Evolutionary conservation across 1,140 invertebrate genomes (phyloP).

Genomic region (Olivierus martensii): DNA sequence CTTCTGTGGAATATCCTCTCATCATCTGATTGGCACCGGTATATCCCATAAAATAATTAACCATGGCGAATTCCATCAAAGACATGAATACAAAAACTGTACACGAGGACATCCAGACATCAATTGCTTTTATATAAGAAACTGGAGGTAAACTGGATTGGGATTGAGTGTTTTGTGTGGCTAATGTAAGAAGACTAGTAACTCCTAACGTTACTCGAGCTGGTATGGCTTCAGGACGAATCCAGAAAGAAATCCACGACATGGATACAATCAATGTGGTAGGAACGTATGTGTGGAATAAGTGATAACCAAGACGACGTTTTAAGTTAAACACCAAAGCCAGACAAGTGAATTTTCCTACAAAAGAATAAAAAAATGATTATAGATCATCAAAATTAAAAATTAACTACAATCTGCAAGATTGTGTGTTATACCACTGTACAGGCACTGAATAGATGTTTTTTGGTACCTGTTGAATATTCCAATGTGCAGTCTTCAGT

Average conservation of each 20-base stretch:
- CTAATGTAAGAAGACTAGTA: conserved; percentile 50
- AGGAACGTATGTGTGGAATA: conserved; percentile 49
- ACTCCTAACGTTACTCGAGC: conserved; percentile 45
- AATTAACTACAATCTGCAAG: not conserved
- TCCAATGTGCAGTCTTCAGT: conserved; percentile 30
- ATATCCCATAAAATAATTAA: conserved; percentile 51
- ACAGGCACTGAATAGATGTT: not conserved
- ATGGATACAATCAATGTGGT: conserved; percentile 50
- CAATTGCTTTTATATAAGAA: conserved; percentile 80
- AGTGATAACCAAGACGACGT: conserved; percentile 46
- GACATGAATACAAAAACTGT: conserved; percentile 86
- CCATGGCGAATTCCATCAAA: conserved; percentile 79
- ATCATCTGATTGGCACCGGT: conserved; percentile 66
- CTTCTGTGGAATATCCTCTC: conserved; percentile 80
- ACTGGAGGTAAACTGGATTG: conserved; percentile 79
- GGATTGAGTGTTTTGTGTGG: conserved; percentile 79
- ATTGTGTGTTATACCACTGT: not conserved
- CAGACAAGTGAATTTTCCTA: conserved; percentile 75
- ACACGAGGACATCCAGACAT: conserved; percentile 87
- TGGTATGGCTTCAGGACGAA: conserved; percentile 47
- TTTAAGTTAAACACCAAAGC: conserved; percentile 75
- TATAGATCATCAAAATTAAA: not conserved
- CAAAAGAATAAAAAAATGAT: not conserved
- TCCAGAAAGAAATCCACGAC: conserved; percentile 50
- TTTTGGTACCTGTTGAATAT: conserved; percentile 29